A percentile compares a stretch with the other conserved stretches of the same genome.
Conservation (phyloP, 2,113 vertebrate genomes). For the Scatophagus argus region DNA sequence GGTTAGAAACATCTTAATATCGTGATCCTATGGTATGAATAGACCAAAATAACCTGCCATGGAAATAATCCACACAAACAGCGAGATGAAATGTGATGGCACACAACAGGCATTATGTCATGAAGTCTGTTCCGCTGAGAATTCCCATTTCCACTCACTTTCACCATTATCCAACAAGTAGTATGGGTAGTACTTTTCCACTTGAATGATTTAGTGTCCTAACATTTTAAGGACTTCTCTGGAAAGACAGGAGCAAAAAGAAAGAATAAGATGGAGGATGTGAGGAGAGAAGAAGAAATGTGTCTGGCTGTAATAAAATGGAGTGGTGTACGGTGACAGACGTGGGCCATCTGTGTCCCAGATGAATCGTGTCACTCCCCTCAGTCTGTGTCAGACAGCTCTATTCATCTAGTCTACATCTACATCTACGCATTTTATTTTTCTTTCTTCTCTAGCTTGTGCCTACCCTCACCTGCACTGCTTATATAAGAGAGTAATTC, state of each 20-base stretch:
- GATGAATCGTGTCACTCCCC: constrained; percentile 15
- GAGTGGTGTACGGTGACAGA: constrained; percentile 26
- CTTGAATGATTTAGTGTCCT: background rate
- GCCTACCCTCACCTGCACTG: background rate
- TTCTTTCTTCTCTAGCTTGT: background rate
- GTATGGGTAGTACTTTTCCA: background rate
- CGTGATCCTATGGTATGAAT: background rate
- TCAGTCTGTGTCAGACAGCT: background rate
- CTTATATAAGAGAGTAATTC: background rate
- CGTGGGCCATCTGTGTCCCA: constrained; percentile 46
- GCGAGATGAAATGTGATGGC: background rate
- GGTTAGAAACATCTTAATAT: background rate
- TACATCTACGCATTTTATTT: background rate
- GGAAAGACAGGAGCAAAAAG: background rate
- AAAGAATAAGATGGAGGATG: background rate
- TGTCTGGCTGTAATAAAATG: constrained; percentile 26
- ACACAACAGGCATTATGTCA: background rate
- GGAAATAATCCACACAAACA: background rate
- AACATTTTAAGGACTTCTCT: background rate
- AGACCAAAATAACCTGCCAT: background rate
- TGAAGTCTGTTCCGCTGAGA: background rate
- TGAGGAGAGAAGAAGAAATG: constrained; percentile 17
- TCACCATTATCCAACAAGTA: background rate
- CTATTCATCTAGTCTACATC: constrained; percentile 2
- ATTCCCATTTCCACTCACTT: background rate